Percentiles rank a stretch among this genome's conserved stretches.
These are phyloP conservation scores for Oncopeltus fasciatus DNA, from an alignment of 1,140 invertebrate genomes.

Conservation along the genomic window DNA sequence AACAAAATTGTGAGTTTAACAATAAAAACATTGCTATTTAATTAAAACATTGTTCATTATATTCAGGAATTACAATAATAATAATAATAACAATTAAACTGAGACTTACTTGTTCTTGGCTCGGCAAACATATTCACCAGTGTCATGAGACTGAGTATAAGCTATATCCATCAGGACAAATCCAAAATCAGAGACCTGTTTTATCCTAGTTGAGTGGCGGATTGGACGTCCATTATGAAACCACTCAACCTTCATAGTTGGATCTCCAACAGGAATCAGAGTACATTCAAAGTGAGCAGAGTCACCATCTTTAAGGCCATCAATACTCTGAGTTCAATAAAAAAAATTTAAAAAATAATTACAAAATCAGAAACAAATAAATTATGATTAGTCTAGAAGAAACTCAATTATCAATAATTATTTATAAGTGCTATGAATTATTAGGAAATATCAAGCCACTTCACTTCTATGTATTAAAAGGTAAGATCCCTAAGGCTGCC, in stretches of 20 bases:
- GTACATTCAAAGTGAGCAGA: constrained; percentile 87
- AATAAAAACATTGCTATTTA: too few species aligned
- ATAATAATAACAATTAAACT: too few species aligned
- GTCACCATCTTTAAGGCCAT: constrained; percentile 78
- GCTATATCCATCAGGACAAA: constrained; percentile 91
- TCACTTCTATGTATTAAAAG: too few species aligned
- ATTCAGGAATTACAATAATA: too few species aligned
- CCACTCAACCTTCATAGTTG: constrained; percentile 90
- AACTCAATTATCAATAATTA: too few species aligned
- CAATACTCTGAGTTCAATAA: constrained; percentile 44
- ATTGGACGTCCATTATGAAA: constrained; percentile 82
- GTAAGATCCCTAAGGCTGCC: too few species aligned
- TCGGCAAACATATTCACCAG: constrained; percentile 81
- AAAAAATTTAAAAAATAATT: neutral
- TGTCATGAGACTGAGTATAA: constrained; percentile 83
- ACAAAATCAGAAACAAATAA: too few species aligned
- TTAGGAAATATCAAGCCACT: too few species aligned
- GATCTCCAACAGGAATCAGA: constrained; percentile 79
- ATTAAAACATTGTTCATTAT: too few species aligned
- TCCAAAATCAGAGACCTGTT: constrained; percentile 89
- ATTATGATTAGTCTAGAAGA: too few species aligned
- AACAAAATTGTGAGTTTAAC: too few species aligned
- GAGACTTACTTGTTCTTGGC: constrained; percentile 62
- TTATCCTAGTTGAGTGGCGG: constrained; percentile 77
- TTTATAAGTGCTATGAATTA: too few species aligned